Evolutionary conservation across 2,113 vertebrate genomes (phyloP).

Genomic region (Salvelinus namaycush): DNA sequence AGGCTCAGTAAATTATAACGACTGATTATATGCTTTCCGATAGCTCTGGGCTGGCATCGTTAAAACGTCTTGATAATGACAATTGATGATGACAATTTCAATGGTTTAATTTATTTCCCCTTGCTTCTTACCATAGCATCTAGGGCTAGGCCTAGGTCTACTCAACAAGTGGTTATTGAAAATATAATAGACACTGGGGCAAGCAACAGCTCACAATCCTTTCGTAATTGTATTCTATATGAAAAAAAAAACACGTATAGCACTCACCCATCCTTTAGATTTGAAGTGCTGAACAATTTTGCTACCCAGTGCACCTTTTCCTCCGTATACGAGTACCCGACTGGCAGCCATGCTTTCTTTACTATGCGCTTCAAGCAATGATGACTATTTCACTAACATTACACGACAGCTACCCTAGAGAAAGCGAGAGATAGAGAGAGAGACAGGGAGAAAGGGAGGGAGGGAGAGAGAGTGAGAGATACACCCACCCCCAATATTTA

Average conservation of each 20-base stretch:
- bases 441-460: constrained; percentile 7
- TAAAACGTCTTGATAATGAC: too few species aligned
- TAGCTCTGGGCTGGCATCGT: too few species aligned
- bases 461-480: neutral
- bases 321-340: constrained; percentile 87
- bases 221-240: neutral
- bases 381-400: neutral
- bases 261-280: constrained; percentile 83
- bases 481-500: neutral
- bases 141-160: too few species aligned
- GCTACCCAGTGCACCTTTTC: constrained; percentile 85
- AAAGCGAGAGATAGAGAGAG: neutral
- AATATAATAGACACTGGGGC: neutral
- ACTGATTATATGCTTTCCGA: too few species aligned
- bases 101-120: too few species aligned
- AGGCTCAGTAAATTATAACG: too few species aligned
- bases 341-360: constrained; percentile 60
- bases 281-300: constrained; percentile 83
- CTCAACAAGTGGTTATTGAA: neutral
- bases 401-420: neutral
- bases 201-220: neutral
- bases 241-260: neutral
- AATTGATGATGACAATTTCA: too few species aligned
- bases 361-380: neutral
- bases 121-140: too few species aligned